A percentile compares a stretch with the other conserved stretches of the same genome.
Conservation (phyloP, 2,113 vertebrate genomes). For the Perognathus longimembris region DNA sequence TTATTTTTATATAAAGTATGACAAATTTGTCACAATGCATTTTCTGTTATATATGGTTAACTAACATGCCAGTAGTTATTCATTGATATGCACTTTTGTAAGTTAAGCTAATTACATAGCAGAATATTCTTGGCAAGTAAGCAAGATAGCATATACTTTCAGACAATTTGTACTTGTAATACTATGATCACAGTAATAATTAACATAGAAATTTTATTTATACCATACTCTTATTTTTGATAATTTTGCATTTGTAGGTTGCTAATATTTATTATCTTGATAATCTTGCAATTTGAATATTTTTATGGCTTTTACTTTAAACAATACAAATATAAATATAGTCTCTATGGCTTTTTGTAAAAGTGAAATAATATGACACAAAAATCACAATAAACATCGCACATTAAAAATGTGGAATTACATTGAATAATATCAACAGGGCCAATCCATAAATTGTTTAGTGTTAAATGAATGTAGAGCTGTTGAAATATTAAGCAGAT, state of each 20-base stretch:
- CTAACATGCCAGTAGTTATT: background rate
- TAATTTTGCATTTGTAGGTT: background rate
- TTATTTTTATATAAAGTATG: background rate
- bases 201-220: background rate
- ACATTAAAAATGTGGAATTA: background rate
- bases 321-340: background rate
- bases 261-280: background rate
- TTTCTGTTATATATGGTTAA: background rate
- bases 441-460: no score
- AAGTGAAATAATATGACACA: conserved; percentile 1
- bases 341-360: background rate
- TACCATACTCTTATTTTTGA: background rate
- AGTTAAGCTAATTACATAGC: conserved; percentile 8
- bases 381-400: background rate
- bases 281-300: background rate
- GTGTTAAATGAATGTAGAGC: no score
- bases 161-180: background rate
- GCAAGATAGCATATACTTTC: background rate
- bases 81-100: background rate
- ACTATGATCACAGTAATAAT: background rate
- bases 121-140: background rate
- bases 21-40: background rate
- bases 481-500: no score
- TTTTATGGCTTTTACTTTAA: background rate
- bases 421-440: background rate